Percentiles rank a stretch among this genome's conserved stretches.
Conservation (phyloP, 2,888 invertebrate genomes). For the Ophion ventricosus region DNA sequence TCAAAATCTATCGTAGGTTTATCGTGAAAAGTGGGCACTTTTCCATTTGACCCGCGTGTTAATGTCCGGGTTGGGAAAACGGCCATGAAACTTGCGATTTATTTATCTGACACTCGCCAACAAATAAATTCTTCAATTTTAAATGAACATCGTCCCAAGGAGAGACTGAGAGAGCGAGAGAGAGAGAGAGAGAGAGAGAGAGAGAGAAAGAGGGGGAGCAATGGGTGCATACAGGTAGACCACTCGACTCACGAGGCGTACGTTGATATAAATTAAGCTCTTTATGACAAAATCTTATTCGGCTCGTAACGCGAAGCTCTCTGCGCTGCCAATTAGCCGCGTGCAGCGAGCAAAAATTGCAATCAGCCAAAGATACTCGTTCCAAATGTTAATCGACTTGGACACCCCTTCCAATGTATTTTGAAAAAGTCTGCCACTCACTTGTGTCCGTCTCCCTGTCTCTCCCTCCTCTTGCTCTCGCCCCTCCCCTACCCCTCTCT, state of each 20-base stretch:
- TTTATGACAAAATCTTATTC: slow-evolving; percentile 66
- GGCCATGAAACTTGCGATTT: slow-evolving; percentile 47
- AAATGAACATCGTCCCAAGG: slow-evolving; percentile 41
- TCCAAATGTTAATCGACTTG: slow-evolving; percentile 56
- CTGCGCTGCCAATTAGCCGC: slow-evolving; percentile 66
- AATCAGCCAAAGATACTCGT: slow-evolving; percentile 55
- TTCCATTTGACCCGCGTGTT: not conserved
- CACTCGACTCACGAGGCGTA: slow-evolving; percentile 34
- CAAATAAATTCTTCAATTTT: slow-evolving; percentile 30
- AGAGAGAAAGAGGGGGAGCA: no score
- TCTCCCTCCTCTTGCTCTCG: slow-evolving; percentile 57
- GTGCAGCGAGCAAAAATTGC: slow-evolving; percentile 38
- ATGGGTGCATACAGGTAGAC: not conserved
- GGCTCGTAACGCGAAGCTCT: slow-evolving; percentile 58
- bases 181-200: no score
- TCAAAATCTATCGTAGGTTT: not conserved
- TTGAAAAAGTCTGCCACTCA: slow-evolving; percentile 27
- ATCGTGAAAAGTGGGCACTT: not conserved
- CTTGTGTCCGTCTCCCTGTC: not conserved
- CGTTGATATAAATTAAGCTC: slow-evolving; percentile 61
- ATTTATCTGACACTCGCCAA: slow-evolving; percentile 43
- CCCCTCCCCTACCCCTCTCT: slow-evolving; percentile 32
- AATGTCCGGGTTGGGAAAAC: not conserved
- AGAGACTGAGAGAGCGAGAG: not conserved
- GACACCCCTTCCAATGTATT: slow-evolving; percentile 53